A percentile compares a stretch with the other conserved stretches of the same genome.
Conservation (phyloP, 1,140 invertebrate genomes). For the Pomacea maculata region DNA sequence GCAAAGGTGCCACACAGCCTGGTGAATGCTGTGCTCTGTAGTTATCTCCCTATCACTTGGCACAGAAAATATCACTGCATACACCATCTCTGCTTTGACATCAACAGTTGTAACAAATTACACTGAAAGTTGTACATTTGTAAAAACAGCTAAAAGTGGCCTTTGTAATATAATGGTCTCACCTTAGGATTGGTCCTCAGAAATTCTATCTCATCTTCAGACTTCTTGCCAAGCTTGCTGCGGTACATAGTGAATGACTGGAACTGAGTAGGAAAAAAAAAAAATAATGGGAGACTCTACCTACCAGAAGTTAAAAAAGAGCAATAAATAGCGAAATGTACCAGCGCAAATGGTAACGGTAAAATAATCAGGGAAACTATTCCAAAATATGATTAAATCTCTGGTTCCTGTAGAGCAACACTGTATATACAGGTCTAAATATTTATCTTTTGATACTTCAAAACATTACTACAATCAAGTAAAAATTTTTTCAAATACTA, state of each 20-base stretch:
- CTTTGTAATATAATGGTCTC: slow-evolving; percentile 4
- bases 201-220: slow-evolving; percentile 78
- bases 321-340: not conserved
- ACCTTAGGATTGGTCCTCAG: slow-evolving; percentile 83
- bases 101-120: not conserved
- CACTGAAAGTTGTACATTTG: not conserved
- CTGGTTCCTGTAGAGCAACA: too few species aligned
- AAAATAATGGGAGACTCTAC: not conserved
- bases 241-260: slow-evolving; percentile 93
- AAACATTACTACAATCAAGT: too few species aligned
- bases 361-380: too few species aligned
- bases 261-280: slow-evolving; percentile 85
- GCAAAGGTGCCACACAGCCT: too few species aligned
- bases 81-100: too few species aligned
- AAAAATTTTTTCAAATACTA: too few species aligned
- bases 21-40: too few species aligned
- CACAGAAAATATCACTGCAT: too few species aligned
- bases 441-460: too few species aligned
- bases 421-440: too few species aligned
- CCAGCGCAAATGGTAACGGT: not conserved
- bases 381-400: too few species aligned
- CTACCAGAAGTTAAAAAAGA: not conserved
- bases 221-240: slow-evolving; percentile 85
- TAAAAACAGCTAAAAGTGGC: not conserved
- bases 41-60: too few species aligned